Conservation (phyloP, 1,140 invertebrate genomes). For the Diuraphis noxia region DNA sequence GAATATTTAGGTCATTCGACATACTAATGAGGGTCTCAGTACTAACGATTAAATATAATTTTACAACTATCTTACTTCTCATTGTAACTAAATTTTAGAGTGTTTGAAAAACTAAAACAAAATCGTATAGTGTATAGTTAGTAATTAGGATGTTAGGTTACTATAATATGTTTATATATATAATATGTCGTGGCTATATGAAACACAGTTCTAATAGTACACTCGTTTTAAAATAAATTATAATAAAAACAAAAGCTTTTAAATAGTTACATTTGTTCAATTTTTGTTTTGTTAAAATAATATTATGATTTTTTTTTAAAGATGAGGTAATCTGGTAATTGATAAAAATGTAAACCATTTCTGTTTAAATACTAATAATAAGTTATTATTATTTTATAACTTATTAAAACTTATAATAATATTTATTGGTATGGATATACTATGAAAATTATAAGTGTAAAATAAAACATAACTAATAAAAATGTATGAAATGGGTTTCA, state of each 20-base stretch:
- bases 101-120: not conserved
- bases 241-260: not conserved
- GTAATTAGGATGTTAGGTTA: not conserved
- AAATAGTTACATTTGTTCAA: too few relatives aligned
- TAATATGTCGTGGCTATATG: not conserved
- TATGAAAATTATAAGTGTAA: not conserved
- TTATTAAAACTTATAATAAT: not conserved
- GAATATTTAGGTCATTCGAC: too few relatives aligned
- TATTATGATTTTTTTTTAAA: not conserved
- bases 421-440: constrained; percentile 9
- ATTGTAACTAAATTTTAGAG: not conserved
- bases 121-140: not conserved
- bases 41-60: not conserved
- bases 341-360: not conserved
- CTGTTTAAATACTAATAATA: not conserved
- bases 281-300: not conserved
- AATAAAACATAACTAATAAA: constrained; percentile 15
- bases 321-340: not conserved
- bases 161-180: not conserved
- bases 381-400: constrained; percentile 18
- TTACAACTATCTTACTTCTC: not conserved
- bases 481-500: not conserved
- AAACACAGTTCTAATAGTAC: not conserved
- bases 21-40: not conserved
- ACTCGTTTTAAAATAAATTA: not conserved